Conservation (phyloP, 2,888 invertebrate species). For the Sphaerophoria rueppellii region DNA sequence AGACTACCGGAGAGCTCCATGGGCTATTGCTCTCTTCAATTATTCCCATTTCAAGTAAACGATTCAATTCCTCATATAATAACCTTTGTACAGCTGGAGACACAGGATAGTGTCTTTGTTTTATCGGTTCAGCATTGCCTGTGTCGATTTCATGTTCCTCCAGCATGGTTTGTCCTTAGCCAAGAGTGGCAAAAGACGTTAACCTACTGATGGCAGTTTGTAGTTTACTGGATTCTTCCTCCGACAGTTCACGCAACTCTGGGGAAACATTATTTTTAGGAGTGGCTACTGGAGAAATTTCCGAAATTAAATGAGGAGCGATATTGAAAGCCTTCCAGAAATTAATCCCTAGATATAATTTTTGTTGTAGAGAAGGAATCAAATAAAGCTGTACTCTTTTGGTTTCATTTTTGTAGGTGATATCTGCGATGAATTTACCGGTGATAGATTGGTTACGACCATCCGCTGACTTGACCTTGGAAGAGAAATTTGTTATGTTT, state of each 20-base stretch:
- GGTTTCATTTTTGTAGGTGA: conserved; percentile 4
- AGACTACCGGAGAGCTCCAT: conserved; percentile 76
- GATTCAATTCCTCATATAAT: conserved; percentile 74
- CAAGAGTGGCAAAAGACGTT: conserved; percentile 54
- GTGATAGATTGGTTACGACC: not conserved
- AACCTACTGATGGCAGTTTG: conserved; percentile 21
- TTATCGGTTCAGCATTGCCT: conserved; percentile 36
- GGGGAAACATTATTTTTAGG: not conserved
- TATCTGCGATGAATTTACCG: not conserved
- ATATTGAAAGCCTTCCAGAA: conserved; percentile 37
- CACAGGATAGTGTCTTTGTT: conserved; percentile 55
- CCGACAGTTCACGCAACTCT: conserved; percentile 22
- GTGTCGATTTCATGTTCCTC: conserved; percentile 47
- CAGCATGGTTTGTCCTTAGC: conserved; percentile 38
- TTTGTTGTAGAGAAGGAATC: conserved; percentile 48
- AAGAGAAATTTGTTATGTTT: not conserved
- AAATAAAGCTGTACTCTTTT: not conserved
- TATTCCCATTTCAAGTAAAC: conserved; percentile 32
- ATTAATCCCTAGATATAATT: conserved; percentile 31
- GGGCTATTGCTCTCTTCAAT: conserved; percentile 70
- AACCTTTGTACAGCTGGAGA: conserved; percentile 48
- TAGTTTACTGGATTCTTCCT: conserved; percentile 3
- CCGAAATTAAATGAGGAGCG: conserved; percentile 23
- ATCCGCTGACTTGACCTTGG: not conserved
- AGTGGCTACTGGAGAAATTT: not conserved